Evolutionary conservation across 2,888 invertebrate genomes (phyloP), one percentile per base, ranked within the genome.

Genomic region (Eurytoma californica): DNA sequence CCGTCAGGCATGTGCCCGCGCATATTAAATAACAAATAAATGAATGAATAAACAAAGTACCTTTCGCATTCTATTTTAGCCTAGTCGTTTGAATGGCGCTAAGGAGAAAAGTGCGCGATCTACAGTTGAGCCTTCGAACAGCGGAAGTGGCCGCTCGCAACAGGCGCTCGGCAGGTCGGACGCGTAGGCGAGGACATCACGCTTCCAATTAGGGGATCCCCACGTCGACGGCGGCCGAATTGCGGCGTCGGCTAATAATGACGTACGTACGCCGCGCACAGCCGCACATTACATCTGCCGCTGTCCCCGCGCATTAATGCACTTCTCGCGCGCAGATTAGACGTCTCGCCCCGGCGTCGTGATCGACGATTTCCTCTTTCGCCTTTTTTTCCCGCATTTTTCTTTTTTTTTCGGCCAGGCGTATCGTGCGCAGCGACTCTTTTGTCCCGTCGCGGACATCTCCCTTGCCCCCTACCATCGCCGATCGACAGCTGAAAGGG

Each of bases 171-270:
- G 60, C 13, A 66, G 4, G 13, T 14, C 20, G n/a, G n/a, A 20
- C 69, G 18, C 13, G n/a, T 5, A 68, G 9, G 18, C 13, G 16
- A 13, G 47, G n/a, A 12, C 65, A 66, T 30, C 66, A 55, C 16
- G 30, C 66, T 77, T 77, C 76, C 63, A 76, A 77, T 77, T 77
- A 77, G 70, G 57, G 63, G n/a, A n/a, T 47, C 7, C 53, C 30
- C 51, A 39, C 66, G 51, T 51, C 14, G 49, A 60, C 9, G 28
- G 47, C 12, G 5, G 63, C 49, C 55, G 47, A 16, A 47, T 5
- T 12, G 61, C n/a, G n/a, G 7, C 57, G 53, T 51, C 18, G 20
- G 16, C 58, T 74, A 74, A 74, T 67, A 74, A 74, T 74, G 67
- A 67, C 58, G 74, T 67, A 67, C 49, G 58, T 60, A 67, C 53